phyloP scores from a whole-genome alignment of 1,140 invertebrate species.

The Scaptomyza graminum region DNA sequence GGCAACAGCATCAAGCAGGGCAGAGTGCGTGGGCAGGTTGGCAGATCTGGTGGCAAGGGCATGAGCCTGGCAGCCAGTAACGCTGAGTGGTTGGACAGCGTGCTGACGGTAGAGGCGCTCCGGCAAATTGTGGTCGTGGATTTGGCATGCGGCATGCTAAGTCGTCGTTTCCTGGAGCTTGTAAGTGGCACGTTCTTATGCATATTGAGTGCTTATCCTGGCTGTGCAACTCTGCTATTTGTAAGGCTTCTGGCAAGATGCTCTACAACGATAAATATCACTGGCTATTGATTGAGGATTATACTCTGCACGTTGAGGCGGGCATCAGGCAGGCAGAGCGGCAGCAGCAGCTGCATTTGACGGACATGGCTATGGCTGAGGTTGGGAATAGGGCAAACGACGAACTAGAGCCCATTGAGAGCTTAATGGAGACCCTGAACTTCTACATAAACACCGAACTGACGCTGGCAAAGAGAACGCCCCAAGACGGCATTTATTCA shows the following conservation, averaged over 20 bases:
- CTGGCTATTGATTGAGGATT: slow-evolving; percentile 83
- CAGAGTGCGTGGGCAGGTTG: slow-evolving; percentile 1
- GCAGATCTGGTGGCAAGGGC: slow-evolving; percentile 17
- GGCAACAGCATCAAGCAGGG: slow-evolving; percentile 2
- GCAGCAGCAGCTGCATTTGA: slow-evolving; percentile 27
- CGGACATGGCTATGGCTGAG: slow-evolving; percentile 4
- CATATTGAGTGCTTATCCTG: slow-evolving; percentile 66
- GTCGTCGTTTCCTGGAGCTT: slow-evolving; percentile 75
- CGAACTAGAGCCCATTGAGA: slow-evolving; percentile 68
- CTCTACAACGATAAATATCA: slow-evolving; percentile 82
- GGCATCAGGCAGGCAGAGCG: slow-evolving; percentile 22
- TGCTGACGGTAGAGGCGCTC: slow-evolving; percentile 62
- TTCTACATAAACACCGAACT: slow-evolving; percentile 82
- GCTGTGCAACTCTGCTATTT: slow-evolving; percentile 58
- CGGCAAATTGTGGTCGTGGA: slow-evolving; percentile 76
- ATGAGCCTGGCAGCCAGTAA: slow-evolving; percentile 20
- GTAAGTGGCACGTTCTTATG: slow-evolving; percentile 60
- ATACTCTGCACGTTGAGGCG: slow-evolving; percentile 58
- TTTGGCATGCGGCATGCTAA: slow-evolving; percentile 73
- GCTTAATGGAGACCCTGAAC: slow-evolving; percentile 77
- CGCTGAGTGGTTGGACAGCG: slow-evolving; percentile 68
- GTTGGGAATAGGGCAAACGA: slow-evolving; percentile 27
- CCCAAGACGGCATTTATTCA: slow-evolving; percentile 57
- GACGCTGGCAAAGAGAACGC: slow-evolving; percentile 72
- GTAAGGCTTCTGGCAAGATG: slow-evolving; percentile 79